Conservation (phyloP, 2,113 vertebrate species). For the Hiodon alosoides region DNA sequence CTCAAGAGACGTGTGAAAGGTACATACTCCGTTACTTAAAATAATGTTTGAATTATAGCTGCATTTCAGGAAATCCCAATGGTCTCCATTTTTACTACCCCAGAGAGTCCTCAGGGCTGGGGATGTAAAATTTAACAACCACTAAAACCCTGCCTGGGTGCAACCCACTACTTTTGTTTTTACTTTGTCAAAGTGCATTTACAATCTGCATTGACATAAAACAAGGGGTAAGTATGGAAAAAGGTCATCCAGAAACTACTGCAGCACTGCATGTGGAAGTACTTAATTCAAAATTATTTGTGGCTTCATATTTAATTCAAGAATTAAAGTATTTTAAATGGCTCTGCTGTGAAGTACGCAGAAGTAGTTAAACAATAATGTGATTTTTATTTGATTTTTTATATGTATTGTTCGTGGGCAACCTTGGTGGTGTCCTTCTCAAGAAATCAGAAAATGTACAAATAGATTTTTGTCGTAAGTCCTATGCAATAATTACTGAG, state of each 20-base stretch:
- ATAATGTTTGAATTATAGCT: neutral
- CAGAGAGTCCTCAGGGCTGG: conserved; percentile 35
- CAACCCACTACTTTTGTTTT: conserved; percentile 25
- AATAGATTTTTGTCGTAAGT: too few species aligned
- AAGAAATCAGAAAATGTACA: too few species aligned
- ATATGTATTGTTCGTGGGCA: too few species aligned
- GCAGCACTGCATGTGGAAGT: conserved; percentile 11
- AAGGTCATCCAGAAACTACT: conserved; percentile 21
- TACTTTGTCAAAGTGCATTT: conserved; percentile 27
- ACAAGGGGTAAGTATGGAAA: conserved; percentile 51
- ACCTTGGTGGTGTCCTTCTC: too few species aligned
- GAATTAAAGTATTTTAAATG: too few species aligned
- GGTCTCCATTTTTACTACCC: conserved; percentile 28
- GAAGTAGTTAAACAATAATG: too few species aligned
- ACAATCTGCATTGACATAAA: conserved; percentile 47
- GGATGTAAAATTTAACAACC: conserved; percentile 48
- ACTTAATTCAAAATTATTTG: neutral
- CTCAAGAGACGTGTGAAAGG: too few species aligned
- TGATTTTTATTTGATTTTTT: too few species aligned
- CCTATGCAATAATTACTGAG: too few species aligned
- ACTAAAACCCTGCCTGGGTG: conserved; percentile 44
- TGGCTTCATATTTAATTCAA: neutral
- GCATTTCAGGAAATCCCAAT: conserved; percentile 35
- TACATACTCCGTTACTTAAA: conserved; percentile 4
- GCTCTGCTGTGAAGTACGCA: too few species aligned